Evolutionary conservation across 2,797 vertebrate species (phyloP), one percentile per base, ranked within the genome.

Genomic region (Melanotaenia parkinsoni): DNA sequence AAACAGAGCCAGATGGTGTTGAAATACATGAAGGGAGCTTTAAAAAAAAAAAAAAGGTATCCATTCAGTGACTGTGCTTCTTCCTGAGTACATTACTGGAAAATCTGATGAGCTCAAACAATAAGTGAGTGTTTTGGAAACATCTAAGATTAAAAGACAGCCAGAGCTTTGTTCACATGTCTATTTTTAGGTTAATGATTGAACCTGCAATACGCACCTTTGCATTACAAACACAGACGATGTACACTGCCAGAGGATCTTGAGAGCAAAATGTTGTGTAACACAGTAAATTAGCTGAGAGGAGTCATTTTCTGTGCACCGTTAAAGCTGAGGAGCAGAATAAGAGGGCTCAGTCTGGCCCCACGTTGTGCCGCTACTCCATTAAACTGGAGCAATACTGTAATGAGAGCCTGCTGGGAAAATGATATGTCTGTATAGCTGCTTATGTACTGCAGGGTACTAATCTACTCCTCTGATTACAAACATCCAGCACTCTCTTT

Each of bases 381-480:
- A 89, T 88, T 90, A 91, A 91, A 93, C 77, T 68, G 58, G 85
- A 86, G 88, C 86, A 88, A 83, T 70, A 71, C 82, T 73, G 80
- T 93, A 95, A 94, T 94, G 89, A 94, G 84, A 93, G 89, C 91
- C 89, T 91, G 91, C 90, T 90, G 90, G 82, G 92, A 90, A 94
- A 94, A 95, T 95, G 61, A 93, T 89, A 94, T 47, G 88, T 88
- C 88, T 94, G 73, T 70, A 83, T 81, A 75, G 86, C 89, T 86
- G 80, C 91, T 90, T 86, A 88, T 81, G 80, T 80, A 90, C 88
- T 81, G 71, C 79, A 93, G 88, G 87, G 88, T 93, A 94, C 91
- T 92, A 94, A 95, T 95, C 92, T 94, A 86, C 89, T 85, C 72
- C 88, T 92, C 83, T 91, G 89, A 92, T 93, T 94, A 91, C 93